These are phyloP conservation scores for Drosophila nasuta DNA, from an alignment of 1,140 invertebrate genomes.

Conservation along the genomic window DNA sequence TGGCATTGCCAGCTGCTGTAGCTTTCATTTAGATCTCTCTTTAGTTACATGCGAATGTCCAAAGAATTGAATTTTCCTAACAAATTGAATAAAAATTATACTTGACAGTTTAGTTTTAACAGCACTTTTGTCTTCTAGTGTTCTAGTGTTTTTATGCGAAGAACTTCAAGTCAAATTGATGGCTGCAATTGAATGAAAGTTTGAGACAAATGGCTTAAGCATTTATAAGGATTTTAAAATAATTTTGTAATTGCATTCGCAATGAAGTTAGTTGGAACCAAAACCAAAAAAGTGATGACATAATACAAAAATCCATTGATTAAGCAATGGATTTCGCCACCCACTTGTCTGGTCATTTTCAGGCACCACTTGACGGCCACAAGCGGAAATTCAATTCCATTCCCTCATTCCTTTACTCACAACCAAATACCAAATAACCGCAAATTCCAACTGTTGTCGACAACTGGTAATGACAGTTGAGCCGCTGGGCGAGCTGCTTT, in stretches of 20 bases:
- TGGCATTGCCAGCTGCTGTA: conserved; percentile 19
- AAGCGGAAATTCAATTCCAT: conserved; percentile 69
- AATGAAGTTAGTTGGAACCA: background rate
- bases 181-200: background rate
- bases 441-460: conserved; percentile 19
- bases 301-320: conserved; percentile 13
- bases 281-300: background rate
- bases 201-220: background rate
- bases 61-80: conserved; percentile 11
- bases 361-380: conserved; percentile 42
- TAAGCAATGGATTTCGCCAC: background rate
- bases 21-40: background rate
- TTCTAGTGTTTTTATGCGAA: background rate
- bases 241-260: conserved; percentile 3
- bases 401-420: conserved; percentile 24
- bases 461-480: conserved; percentile 71
- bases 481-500: background rate
- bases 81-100: conserved; percentile 70
- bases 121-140: background rate
- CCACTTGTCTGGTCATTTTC: conserved; percentile 30
- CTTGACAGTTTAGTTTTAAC: conserved; percentile 50
- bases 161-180: conserved; percentile 12
- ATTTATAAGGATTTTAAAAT: conserved; percentile 7
- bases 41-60: background rate
- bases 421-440: conserved; percentile 21